These are phyloP conservation scores for Eupithecia pulchellata DNA, from an alignment of 2,888 invertebrate species.

Conservation along the genomic window DNA sequence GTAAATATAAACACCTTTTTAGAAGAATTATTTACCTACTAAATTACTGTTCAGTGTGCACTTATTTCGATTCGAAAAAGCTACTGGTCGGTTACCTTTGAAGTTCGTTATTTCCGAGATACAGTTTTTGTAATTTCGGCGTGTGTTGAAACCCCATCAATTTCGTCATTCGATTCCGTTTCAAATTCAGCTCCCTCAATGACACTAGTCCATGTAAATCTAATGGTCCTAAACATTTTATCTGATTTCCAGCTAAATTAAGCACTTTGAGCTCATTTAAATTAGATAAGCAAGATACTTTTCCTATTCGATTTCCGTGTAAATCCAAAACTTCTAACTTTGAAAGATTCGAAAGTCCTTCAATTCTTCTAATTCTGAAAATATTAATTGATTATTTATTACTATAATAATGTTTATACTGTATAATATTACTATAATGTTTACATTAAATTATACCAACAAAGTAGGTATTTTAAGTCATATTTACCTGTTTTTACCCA, in stretches of 20 bases:
- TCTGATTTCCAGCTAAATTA: constrained; percentile 96
- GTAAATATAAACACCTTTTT: constrained; percentile 45
- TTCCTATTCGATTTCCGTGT: constrained; percentile 95
- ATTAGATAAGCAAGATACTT: constrained; percentile 88
- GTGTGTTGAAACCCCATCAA: constrained; percentile 92
- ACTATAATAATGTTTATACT: no score
- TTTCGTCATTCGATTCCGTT: constrained; percentile 93
- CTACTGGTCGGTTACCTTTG: constrained; percentile 74
- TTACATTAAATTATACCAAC: neutral
- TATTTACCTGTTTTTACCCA: constrained; percentile 93
- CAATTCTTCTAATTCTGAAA: constrained; percentile 90
- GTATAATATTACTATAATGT: neutral
- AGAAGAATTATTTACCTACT: neutral
- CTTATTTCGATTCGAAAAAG: neutral
- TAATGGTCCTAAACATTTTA: constrained; percentile 89
- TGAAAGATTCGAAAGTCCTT: constrained; percentile 88
- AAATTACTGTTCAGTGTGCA: neutral
- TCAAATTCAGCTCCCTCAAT: constrained; percentile 94
- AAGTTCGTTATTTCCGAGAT: constrained; percentile 92
- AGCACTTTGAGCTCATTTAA: constrained; percentile 93
- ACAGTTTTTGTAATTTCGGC: constrained; percentile 90
- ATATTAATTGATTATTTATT: neutral
- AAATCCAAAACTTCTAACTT: constrained; percentile 96
- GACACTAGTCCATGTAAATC: constrained; percentile 92
- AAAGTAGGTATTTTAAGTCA: neutral